Conservation (phyloP, 2,797 vertebrate species). For the Garrulus glandarius region DNA sequence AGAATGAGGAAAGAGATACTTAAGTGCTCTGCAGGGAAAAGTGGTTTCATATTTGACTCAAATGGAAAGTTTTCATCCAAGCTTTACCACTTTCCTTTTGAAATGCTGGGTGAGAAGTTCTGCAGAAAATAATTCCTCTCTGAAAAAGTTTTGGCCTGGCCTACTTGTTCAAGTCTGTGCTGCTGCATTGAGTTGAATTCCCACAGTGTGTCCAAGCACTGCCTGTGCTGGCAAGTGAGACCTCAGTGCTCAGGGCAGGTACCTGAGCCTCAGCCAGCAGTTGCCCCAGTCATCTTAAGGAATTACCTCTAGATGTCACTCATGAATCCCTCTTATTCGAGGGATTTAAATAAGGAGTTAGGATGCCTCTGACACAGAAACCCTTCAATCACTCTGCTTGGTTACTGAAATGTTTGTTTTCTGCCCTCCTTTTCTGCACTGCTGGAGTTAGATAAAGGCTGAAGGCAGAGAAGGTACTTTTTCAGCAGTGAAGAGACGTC, state of each 20-base stretch:
- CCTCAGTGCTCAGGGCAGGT: not conserved
- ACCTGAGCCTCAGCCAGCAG: not conserved
- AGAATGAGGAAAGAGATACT: not conserved
- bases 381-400: not conserved
- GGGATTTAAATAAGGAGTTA: not conserved
- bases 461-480: not conserved
- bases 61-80: not conserved
- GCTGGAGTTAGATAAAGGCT: not conserved
- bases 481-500: not conserved
- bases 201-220: not conserved
- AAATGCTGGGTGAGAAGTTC: not conserved
- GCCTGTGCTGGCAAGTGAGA: not conserved
- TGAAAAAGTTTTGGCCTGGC: not conserved
- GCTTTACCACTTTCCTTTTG: not conserved
- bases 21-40: not conserved
- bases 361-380: not conserved
- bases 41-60: not conserved
- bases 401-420: not conserved
- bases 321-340: constrained; percentile 33
- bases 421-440: not conserved
- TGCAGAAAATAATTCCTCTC: not conserved
- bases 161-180: not conserved
- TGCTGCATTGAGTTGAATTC: not conserved
- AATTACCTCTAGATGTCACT: constrained; percentile 68
- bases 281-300: constrained; percentile 11